Base-by-base conservation (phyloP, 2,888 invertebrate genomes). In the Polymixis flavicincta region DNA sequence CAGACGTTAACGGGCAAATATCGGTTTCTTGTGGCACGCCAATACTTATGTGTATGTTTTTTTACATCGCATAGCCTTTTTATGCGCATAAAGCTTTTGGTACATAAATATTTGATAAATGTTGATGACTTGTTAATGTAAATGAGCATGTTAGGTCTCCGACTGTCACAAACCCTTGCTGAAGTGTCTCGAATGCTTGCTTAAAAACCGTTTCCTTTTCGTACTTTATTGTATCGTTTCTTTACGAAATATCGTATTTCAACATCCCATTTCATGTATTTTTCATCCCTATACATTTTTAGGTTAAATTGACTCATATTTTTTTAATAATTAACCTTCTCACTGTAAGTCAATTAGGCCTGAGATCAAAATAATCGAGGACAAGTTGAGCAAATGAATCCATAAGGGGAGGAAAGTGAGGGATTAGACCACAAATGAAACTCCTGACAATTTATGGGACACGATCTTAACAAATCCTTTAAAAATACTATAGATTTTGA, bases 1-100 rank as follows among this genome's bases (percentile, higher is more conserved):
- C 69, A 79, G 32, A 75, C 54, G 81, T 64, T 70, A 87, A 74
- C 78, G 89, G 89, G 80, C 88, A 76, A 71, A 90, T 78, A 67
- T 63, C 69, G 60, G 72, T 71, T 78, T 92, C 92, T 90, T 92
- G 90, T 67, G 85, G 88, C 75, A 92, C 83, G 68, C 89, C 86
- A 83, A 82, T 83, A 73, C 68, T 59, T 61, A 59, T 37, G 25
- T 25, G 45, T 42, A 52, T 54, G 45, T 68, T 48, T 5, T 37
- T 67, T 55, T 73, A 64, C 13, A 73, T 65, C 3, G 52, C 59
- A 3, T 57, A 82, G 72, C 72, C 9, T 59, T 73, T 57, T 72
- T 73, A 19, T 63, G 71, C 37, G 70, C 70, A 57, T 57, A 52
- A 67, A 82, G 78, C 83, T 63, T 67, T 71, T 77, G 55, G 37